Conservation (phyloP, 23 tunicate genomes). For the Styela plicata region DNA sequence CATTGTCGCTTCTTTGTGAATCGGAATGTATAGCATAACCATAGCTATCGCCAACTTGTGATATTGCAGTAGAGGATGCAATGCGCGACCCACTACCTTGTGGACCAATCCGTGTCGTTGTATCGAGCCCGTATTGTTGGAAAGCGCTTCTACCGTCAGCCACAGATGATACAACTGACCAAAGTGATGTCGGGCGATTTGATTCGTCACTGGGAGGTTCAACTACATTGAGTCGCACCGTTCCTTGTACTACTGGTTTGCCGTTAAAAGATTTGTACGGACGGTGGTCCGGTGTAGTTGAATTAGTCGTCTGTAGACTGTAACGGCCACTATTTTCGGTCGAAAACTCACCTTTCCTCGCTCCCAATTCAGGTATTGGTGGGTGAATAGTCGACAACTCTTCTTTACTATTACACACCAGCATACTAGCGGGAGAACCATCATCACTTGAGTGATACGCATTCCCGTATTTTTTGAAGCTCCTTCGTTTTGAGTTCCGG, state of each 20-base stretch:
- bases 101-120: neutral
- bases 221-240: neutral
- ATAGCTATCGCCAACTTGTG: neutral
- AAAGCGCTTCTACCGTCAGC: neutral
- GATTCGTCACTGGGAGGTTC: neutral
- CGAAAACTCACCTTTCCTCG: neutral
- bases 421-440: constrained; percentile 6
- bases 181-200: constrained; percentile 16
- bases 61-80: neutral
- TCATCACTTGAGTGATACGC: constrained; percentile 11
- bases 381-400: constrained; percentile 4
- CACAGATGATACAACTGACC: constrained; percentile 15
- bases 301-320: neutral
- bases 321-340: neutral
- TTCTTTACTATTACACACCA: neutral
- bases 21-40: neutral
- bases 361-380: neutral
- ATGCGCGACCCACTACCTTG: neutral
- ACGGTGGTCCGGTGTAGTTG: neutral
- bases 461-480: neutral
- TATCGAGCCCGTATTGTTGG: neutral
- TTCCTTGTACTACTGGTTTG: neutral
- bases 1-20: neutral
- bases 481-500: neutral
- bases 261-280: neutral